phyloP scores from a whole-genome alignment of 2,797 vertebrate species.

The Sebastes kiyomatsui region DNA sequence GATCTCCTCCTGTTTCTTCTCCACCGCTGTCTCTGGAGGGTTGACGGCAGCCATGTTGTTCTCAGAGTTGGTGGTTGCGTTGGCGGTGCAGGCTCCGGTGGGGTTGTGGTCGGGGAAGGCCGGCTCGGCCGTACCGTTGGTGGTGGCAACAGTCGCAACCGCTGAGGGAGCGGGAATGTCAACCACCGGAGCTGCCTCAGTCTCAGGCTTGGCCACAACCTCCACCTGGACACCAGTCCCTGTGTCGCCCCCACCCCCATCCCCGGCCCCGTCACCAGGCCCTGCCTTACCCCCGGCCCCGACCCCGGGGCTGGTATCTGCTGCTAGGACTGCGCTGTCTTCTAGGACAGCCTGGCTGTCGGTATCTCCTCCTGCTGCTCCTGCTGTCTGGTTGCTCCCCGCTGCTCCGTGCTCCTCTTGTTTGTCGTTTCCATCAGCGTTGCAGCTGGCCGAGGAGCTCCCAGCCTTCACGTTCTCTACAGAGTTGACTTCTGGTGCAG shows the following conservation, averaged over 20 bases:
- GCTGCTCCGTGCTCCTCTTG: slow-evolving; percentile 1
- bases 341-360: background rate
- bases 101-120: slow-evolving; percentile 40
- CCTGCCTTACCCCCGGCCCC: slow-evolving; percentile 2
- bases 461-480: slow-evolving; percentile 35
- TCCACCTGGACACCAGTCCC: slow-evolving; percentile 41
- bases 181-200: slow-evolving; percentile 36
- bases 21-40: slow-evolving; percentile 79
- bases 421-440: background rate
- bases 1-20: slow-evolving; percentile 82
- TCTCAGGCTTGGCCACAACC: slow-evolving; percentile 38
- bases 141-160: slow-evolving; percentile 32
- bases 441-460: background rate
- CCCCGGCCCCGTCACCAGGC: background rate
- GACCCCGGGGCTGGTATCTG: slow-evolving; percentile 11
- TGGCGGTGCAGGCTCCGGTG: slow-evolving; percentile 26
- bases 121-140: slow-evolving; percentile 67
- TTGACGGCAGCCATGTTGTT: slow-evolving; percentile 84
- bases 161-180: slow-evolving; percentile 34
- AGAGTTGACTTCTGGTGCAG: slow-evolving; percentile 20
- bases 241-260: slow-evolving; percentile 2
- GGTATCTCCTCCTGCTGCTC: background rate
- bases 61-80: slow-evolving; percentile 63
- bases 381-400: background rate
- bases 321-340: background rate